Percentiles rank a stretch among this genome's conserved stretches.
Conservation (phyloP, 2,888 invertebrate species). For the Ectemnius continuus region DNA sequence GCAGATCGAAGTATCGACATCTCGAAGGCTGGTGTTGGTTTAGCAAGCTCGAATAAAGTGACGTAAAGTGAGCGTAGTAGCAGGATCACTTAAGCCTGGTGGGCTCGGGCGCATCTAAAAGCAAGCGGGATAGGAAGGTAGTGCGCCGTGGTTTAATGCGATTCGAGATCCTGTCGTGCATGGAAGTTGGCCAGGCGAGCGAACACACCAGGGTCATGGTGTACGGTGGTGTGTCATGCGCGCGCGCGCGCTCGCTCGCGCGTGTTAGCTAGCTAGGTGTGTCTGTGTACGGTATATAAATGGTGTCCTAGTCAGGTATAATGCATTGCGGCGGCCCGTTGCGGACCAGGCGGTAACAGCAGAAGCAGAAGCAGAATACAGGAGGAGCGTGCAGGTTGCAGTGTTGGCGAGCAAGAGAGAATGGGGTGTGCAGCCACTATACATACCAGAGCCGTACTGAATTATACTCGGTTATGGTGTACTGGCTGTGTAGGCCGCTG, state of each 20-base stretch:
- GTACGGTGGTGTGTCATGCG: slow-evolving; percentile 37
- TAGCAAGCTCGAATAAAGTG: not conserved
- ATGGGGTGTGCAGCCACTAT: slow-evolving; percentile 66
- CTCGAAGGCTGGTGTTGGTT: too few relatives aligned
- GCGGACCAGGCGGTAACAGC: slow-evolving; percentile 18
- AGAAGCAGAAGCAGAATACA: slow-evolving; percentile 56
- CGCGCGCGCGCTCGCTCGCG: too few relatives aligned
- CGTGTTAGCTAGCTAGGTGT: slow-evolving; percentile 43
- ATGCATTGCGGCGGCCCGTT: slow-evolving; percentile 69
- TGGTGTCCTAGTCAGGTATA: slow-evolving; percentile 67
- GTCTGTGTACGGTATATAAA: slow-evolving; percentile 58
- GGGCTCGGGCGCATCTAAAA: not conserved
- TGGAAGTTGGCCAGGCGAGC: slow-evolving; percentile 34
- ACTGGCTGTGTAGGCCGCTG: slow-evolving; percentile 64
- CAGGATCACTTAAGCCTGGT: not conserved
- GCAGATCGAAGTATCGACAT: too few relatives aligned
- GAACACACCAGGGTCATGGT: slow-evolving; percentile 32
- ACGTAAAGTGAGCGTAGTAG: not conserved
- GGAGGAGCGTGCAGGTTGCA: slow-evolving; percentile 61
- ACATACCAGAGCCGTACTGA: slow-evolving; percentile 72
- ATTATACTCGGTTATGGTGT: slow-evolving; percentile 73
- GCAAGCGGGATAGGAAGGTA: slow-evolving; percentile 3
- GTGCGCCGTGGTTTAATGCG: slow-evolving; percentile 54
- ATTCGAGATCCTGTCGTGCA: slow-evolving; percentile 58
- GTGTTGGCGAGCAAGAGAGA: slow-evolving; percentile 53